These are phyloP conservation scores for Drosophila aldrichi DNA, from an alignment of 2,888 invertebrate species.

Conservation along the genomic window DNA sequence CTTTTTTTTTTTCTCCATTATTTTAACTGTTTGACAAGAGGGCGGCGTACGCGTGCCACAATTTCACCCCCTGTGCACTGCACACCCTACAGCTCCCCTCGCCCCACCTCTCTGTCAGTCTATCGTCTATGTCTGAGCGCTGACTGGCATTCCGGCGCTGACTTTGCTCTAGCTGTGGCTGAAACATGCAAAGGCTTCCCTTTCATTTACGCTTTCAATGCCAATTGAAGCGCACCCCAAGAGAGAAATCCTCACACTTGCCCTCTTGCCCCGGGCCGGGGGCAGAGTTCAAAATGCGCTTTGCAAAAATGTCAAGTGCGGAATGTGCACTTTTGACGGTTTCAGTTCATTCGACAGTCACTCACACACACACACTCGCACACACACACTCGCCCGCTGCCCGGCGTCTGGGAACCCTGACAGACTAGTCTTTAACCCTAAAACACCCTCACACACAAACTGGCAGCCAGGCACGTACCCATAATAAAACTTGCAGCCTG, in stretches of 20 bases:
- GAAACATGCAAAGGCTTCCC: slow-evolving; percentile 65
- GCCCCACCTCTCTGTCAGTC: not conserved
- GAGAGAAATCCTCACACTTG: slow-evolving; percentile 16
- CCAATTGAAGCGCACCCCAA: slow-evolving; percentile 57
- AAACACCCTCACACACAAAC: slow-evolving; percentile 53
- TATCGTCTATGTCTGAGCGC: slow-evolving; percentile 23
- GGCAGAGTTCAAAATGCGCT: slow-evolving; percentile 71
- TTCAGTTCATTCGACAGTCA: slow-evolving; percentile 76
- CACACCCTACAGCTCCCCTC: slow-evolving; percentile 11
- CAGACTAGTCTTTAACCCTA: slow-evolving; percentile 53
- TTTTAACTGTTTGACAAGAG: slow-evolving; percentile 60
- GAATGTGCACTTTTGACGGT: slow-evolving; percentile 83
- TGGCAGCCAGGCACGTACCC: slow-evolving; percentile 61
- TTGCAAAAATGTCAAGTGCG: slow-evolving; percentile 80
- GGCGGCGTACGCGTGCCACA: slow-evolving; percentile 55
- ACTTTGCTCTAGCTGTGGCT: slow-evolving; percentile 48
- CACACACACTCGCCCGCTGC: slow-evolving; percentile 4
- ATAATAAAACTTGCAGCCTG: slow-evolving; percentile 57
- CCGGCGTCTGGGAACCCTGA: slow-evolving; percentile 32
- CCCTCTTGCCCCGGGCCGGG: not conserved
- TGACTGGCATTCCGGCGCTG: slow-evolving; percentile 65
- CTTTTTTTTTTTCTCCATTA: slow-evolving; percentile 37
- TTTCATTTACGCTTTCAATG: slow-evolving; percentile 76
- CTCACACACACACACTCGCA: slow-evolving; percentile 23
- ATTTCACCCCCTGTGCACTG: slow-evolving; percentile 1